Base-by-base conservation (phyloP, 2,888 invertebrate genomes). In the Thereva unica region DNA sequence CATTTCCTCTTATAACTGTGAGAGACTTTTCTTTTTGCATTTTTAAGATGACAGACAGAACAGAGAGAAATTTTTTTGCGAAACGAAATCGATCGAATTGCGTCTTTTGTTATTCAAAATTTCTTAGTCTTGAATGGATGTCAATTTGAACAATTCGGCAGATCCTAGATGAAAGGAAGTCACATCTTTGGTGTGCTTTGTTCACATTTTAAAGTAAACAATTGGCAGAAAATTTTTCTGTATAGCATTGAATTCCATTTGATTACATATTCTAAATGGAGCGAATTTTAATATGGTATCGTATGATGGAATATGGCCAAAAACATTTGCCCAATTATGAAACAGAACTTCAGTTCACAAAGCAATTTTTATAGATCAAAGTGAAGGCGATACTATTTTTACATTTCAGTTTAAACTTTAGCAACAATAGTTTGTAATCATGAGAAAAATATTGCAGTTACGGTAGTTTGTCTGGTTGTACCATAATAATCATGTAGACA, bases 41-140 rank as follows among this genome's bases (percentile, higher is more conserved):
- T 66, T 55, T 9, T 50, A 54, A 54, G 42, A 34, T 38, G 40
- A 35, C 42, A 52, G 50, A 63, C 7, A 10, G 56, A n/a, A 49
- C 49, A 37, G 55, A 40, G 52, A 57, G 55, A 49, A n/a, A n/a
- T n/a, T 23, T 23, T 68, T 66, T 68, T 56, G 65, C 65, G 59
- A 59, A 53, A n/a, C 61, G 65, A 66, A 68, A 23, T 23, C 53
- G 49, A 52, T 65, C 55, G 44, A 61, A 64, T 64, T 68, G 64
- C 64, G 38, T 47, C 10, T 61, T 55, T 66, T 66, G 66, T 68
- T 42, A 55, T 65, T 54, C 38, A 61, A 66, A 68, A 66, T 61
- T 66, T 23, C 2, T 23, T 23, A 23, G 23, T 23, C 23, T 23
- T 23, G 23, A 23, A 23, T 23, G 23, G 23, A 23, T 23, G 23